phyloP scores from a whole-genome alignment of 1,140 invertebrate species.

The Rhopalosiphum maidis region DNA sequence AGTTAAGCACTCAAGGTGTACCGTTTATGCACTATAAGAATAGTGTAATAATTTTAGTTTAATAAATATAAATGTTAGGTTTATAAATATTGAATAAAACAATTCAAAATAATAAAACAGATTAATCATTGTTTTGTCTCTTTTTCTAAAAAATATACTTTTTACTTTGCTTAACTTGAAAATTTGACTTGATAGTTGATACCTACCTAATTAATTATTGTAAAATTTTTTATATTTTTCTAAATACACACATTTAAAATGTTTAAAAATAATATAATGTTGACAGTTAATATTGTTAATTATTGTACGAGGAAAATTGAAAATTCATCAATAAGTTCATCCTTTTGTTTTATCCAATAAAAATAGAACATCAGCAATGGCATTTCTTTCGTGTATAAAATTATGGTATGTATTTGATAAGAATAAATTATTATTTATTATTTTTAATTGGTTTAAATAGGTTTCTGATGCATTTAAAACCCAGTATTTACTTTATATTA shows the following conservation, averaged over 20 bases:
- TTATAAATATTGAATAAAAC: too few species aligned
- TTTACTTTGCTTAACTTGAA: too few species aligned
- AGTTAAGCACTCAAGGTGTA: too few species aligned
- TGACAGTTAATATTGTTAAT: neutral
- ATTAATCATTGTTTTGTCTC: too few species aligned
- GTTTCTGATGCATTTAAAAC: neutral
- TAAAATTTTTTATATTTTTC: neutral
- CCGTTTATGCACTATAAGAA: too few species aligned
- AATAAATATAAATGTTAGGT: too few species aligned
- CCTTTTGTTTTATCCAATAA: neutral
- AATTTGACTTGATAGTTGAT: neutral
- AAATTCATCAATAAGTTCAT: neutral
- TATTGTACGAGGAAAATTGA: neutral
- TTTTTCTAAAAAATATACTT: neutral
- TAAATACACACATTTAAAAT: neutral
- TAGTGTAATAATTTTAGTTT: too few species aligned
- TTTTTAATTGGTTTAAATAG: neutral
- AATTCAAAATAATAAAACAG: too few species aligned
- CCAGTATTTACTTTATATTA: neutral
- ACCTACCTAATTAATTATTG: neutral
- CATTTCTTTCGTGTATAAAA: conserved; percentile 18
- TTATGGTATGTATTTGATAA: conserved; percentile 16
- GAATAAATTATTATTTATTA: neutral
- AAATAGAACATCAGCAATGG: neutral
- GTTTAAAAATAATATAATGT: neutral